A percentile compares a stretch with the other conserved stretches of the same genome.
These are phyloP conservation scores for Agonum fuliginosum DNA, from an alignment of 2,888 invertebrate genomes.

Conservation along the genomic window DNA sequence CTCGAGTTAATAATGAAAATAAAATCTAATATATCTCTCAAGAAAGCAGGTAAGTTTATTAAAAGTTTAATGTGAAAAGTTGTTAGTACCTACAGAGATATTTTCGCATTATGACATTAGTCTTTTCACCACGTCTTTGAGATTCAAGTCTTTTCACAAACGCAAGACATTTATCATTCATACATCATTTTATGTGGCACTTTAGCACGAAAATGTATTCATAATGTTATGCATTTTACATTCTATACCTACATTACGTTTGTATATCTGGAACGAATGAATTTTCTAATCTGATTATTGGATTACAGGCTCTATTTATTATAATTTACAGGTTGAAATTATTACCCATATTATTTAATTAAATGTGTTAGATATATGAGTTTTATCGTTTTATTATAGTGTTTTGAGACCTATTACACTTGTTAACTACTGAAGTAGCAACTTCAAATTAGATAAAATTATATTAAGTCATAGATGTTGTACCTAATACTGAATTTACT, in stretches of 20 bases:
- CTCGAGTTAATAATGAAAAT: constrained; percentile 21
- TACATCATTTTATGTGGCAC: not conserved
- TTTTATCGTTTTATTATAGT: too few species aligned
- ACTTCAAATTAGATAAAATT: too few species aligned
- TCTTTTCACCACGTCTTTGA: not conserved
- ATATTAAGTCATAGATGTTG: too few species aligned
- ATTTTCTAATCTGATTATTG: not conserved
- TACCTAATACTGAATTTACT: too few species aligned
- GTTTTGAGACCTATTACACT: too few species aligned
- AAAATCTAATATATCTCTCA: constrained; percentile 27
- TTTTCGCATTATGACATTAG: constrained; percentile 21
- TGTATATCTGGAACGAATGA: not conserved
- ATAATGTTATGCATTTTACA: not conserved
- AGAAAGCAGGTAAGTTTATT: constrained; percentile 20
- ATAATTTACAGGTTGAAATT: too few species aligned
- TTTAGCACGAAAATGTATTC: not conserved
- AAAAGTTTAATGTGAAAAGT: constrained; percentile 37
- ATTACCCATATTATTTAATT: too few species aligned
- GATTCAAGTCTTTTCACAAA: constrained; percentile 12
- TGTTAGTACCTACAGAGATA: not conserved
- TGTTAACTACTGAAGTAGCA: too few species aligned
- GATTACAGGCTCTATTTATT: constrained; percentile 1
- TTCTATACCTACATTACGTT: not conserved
- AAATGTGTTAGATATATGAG: too few species aligned
- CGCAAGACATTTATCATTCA: constrained; percentile 16